Percentiles rank a stretch among this genome's conserved stretches.
These are phyloP conservation scores for Amazona ochrocephala DNA, from an alignment of 2,797 vertebrate species.

Conservation along the genomic window DNA sequence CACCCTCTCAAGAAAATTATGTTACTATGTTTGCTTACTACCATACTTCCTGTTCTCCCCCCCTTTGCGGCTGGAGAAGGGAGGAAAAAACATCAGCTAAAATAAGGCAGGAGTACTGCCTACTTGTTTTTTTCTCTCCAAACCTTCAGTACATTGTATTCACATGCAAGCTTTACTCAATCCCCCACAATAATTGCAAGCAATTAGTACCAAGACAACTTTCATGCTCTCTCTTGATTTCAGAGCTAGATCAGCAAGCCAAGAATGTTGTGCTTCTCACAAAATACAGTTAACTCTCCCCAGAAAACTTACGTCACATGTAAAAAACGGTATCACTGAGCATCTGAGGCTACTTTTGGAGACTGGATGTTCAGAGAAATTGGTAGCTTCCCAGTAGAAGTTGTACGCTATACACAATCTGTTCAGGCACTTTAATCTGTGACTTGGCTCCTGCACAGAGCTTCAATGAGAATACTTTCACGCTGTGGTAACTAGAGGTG, in stretches of 20 bases:
- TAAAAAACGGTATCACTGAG: not conserved
- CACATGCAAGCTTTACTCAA: not conserved
- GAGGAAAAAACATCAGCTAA: not conserved
- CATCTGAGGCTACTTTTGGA: not conserved
- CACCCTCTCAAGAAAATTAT: not conserved
- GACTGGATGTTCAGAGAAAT: not conserved
- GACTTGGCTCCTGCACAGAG: conserved; percentile 6
- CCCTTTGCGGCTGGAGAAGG: not conserved
- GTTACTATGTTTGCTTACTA: not conserved
- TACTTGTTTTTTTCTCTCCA: not conserved
- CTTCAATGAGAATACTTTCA: not conserved
- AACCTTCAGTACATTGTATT: not conserved
- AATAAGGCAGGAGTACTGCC: not conserved
- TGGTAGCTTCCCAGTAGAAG: not conserved
- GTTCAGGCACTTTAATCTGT: not conserved
- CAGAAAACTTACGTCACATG: not conserved
- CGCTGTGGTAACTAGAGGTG: conserved; percentile 6
- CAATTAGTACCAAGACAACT: not conserved
- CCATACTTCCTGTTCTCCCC: not conserved
- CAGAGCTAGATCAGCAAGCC: not conserved
- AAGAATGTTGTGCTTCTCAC: not conserved
- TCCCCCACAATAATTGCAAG: not conserved
- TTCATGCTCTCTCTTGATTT: not conserved
- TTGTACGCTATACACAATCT: not conserved
- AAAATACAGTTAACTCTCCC: not conserved